Percentiles rank a stretch among this genome's conserved stretches.
phyloP scores from a whole-genome alignment of 2,113 vertebrate species.

The Chrysochloris asiatica region DNA sequence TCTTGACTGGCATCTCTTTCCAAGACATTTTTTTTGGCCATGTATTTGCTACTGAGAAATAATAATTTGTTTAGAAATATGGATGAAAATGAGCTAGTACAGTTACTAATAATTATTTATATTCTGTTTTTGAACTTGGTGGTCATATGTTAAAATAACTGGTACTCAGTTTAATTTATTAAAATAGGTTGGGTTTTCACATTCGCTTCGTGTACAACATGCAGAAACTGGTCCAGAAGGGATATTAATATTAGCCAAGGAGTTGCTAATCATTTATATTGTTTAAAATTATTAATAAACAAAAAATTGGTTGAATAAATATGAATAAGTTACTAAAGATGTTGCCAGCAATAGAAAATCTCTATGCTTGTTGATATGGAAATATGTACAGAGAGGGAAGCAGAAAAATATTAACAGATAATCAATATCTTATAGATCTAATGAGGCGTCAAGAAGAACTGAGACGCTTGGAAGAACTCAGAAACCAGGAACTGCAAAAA shows the following conservation, averaged over 20 bases:
- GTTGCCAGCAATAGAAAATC: neutral
- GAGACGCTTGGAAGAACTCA: conserved; percentile 95
- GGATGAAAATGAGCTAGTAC: neutral
- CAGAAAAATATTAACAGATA: conserved; percentile 47
- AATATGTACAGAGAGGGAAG: neutral
- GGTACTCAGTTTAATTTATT: neutral
- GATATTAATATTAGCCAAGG: neutral
- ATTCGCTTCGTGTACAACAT: neutral
- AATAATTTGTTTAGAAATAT: neutral
- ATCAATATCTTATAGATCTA: conserved; percentile 88
- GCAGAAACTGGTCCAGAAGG: no score
- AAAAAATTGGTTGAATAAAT: neutral
- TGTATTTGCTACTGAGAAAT: neutral
- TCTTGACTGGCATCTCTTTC: neutral
- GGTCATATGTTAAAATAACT: neutral
- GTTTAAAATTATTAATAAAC: neutral
- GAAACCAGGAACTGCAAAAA: conserved; percentile 98
- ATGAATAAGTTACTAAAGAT: neutral
- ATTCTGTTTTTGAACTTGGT: conserved; percentile 31
- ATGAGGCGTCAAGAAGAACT: conserved; percentile 98
- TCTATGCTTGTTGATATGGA: neutral
- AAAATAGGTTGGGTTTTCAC: neutral
- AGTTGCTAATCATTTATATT: neutral
- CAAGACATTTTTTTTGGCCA: neutral
- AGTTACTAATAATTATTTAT: neutral